A percentile compares a stretch with the other conserved stretches of the same genome.
phyloP scores from a whole-genome alignment of 2,797 vertebrate genomes.

The Danionella dracula region DNA sequence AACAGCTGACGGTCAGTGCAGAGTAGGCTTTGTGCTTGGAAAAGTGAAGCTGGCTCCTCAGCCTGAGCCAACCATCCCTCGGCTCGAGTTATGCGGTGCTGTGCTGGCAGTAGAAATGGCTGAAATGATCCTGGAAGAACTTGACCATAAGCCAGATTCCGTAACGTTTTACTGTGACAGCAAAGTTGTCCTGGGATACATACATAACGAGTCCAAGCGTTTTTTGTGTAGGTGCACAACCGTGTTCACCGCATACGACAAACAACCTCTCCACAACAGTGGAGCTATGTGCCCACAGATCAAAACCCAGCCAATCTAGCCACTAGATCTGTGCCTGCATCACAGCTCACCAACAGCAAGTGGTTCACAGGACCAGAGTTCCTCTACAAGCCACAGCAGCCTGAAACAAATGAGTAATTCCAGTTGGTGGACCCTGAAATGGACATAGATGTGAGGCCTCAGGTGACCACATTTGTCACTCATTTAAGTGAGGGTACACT shows the following conservation, averaged over 20 bases:
- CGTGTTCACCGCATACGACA: slow-evolving; percentile 15
- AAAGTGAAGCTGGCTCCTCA: slow-evolving; percentile 28
- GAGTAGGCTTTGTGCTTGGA: slow-evolving; percentile 21
- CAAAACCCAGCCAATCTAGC: slow-evolving; percentile 38
- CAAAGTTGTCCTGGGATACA: slow-evolving; percentile 38
- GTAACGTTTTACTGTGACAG: slow-evolving; percentile 31
- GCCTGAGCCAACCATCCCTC: slow-evolving; percentile 18
- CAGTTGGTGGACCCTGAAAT: slow-evolving; percentile 20
- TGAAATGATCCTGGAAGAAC: slow-evolving; percentile 17
- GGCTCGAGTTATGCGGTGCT: slow-evolving; percentile 27
- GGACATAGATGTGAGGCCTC: slow-evolving; percentile 20
- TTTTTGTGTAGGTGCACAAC: slow-evolving; percentile 36
- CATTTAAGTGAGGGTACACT: neutral
- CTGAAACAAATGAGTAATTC: slow-evolving; percentile 1
- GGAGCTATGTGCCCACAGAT: slow-evolving; percentile 28
- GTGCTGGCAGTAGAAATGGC: slow-evolving; percentile 35
- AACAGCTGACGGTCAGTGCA: neutral
- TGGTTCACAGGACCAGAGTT: slow-evolving; percentile 43
- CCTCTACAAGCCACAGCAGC: slow-evolving; percentile 15
- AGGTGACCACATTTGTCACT: neutral
- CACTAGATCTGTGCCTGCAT: slow-evolving; percentile 36
- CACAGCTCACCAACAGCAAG: slow-evolving; percentile 26
- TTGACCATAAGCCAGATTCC: slow-evolving; percentile 17
- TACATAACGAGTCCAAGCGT: slow-evolving; percentile 25
- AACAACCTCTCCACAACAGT: slow-evolving; percentile 24